Evolutionary conservation across 2,888 invertebrate species (phyloP).

Genomic region (Muschampia plurimacula): DNA sequence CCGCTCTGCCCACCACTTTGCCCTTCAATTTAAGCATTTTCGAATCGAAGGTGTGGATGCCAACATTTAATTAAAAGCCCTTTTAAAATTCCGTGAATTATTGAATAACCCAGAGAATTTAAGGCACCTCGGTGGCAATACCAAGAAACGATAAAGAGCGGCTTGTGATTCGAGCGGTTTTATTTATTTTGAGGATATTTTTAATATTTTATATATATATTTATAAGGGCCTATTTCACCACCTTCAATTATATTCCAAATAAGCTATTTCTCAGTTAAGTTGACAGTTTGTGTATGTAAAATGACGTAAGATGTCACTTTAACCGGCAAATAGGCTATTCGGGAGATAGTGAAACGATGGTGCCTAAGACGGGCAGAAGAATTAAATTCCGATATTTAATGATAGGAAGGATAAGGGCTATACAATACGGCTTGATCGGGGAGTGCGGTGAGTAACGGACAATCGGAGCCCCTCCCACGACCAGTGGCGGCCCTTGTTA

Average conservation of each 20-base stretch:
- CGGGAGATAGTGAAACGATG: no score
- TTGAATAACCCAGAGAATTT: slow-evolving; percentile 71
- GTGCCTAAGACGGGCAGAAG: slow-evolving; percentile 43
- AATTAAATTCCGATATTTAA: slow-evolving; percentile 17
- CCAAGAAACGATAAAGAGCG: slow-evolving; percentile 72
- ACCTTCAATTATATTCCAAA: no score
- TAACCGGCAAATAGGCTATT: no score
- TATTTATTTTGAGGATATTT: slow-evolving; percentile 72
- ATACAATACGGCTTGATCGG: slow-evolving; percentile 52
- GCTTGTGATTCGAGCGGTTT: slow-evolving; percentile 63
- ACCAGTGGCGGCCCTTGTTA: slow-evolving; percentile 64
- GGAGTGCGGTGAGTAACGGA: slow-evolving; percentile 59
- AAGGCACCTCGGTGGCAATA: slow-evolving; percentile 65
- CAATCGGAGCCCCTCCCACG: slow-evolving; percentile 67
- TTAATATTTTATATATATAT: slow-evolving; percentile 47
- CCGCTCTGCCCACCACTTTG: slow-evolving; percentile 55
- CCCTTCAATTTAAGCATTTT: slow-evolving; percentile 63
- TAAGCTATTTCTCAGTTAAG: no score
- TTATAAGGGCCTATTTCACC: no score
- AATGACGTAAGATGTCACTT: no score
- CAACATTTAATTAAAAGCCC: slow-evolving; percentile 75
- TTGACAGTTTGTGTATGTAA: no score
- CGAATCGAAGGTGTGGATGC: slow-evolving; percentile 51
- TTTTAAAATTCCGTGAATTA: slow-evolving; percentile 76
- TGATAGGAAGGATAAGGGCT: slow-evolving; percentile 58